Percentiles rank a stretch among this genome's conserved stretches.
phyloP scores from a whole-genome alignment of 92 coral and sea anemone genomes.

The Siderastrea siderea region DNA sequence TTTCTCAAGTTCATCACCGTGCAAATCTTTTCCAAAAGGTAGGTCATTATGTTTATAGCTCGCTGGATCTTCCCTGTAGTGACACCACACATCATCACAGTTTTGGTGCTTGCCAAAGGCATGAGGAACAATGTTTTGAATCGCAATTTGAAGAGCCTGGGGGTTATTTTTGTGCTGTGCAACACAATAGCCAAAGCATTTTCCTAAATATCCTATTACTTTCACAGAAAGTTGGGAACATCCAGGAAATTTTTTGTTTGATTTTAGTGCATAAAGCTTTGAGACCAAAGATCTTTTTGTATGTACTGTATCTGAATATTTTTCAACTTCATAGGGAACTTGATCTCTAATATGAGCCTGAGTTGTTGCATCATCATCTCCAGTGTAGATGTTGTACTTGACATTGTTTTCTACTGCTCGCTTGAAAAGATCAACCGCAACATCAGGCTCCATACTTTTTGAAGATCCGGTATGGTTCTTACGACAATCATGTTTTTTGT shows the following conservation, averaged over 20 bases:
- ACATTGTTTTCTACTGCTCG: not conserved
- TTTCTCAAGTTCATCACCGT: constrained; percentile 26
- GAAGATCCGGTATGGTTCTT: constrained; percentile 64
- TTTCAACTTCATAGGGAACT: constrained; percentile 56
- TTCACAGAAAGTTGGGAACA: constrained; percentile 34
- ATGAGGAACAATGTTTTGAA: constrained; percentile 49
- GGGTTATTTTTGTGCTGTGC: too few species aligned
- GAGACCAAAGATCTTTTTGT: constrained; percentile 39
- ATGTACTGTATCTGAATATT: constrained; percentile 61
- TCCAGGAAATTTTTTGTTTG: constrained; percentile 25
- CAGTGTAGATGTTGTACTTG: not conserved
- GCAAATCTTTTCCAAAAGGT: constrained; percentile 56
- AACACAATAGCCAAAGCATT: constrained; percentile 59
- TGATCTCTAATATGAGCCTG: constrained; percentile 36
- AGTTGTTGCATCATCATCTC: constrained; percentile 72
- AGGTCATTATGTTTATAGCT: constrained; percentile 29
- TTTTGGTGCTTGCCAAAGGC: constrained; percentile 54
- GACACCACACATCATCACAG: constrained; percentile 41
- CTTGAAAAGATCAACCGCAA: constrained; percentile 57
- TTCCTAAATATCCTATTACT: constrained; percentile 31
- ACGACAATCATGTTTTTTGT: constrained; percentile 57
- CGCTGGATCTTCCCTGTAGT: constrained; percentile 17
- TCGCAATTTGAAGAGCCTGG: constrained; percentile 32
- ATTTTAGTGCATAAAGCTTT: constrained; percentile 23
- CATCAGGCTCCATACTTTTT: constrained; percentile 65